phyloP scores from a whole-genome alignment of 2,113 vertebrate genomes.

The Scomber colias region DNA sequence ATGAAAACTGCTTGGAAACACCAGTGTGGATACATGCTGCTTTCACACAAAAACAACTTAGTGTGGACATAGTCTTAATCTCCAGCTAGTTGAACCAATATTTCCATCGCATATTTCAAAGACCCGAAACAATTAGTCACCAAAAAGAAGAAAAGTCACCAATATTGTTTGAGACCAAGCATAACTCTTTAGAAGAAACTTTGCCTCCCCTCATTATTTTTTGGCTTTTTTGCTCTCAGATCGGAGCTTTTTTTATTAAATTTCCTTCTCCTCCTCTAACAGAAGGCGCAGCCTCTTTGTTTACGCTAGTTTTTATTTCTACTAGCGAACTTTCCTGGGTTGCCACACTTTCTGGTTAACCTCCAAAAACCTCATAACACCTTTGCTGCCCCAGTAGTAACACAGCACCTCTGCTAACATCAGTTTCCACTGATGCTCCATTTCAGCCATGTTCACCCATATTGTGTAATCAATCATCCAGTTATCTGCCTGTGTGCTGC shows the following conservation, averaged over 20 bases:
- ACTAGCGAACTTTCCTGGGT: not conserved
- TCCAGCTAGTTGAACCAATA: not conserved
- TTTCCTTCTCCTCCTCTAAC: not conserved
- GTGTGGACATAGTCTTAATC: not conserved
- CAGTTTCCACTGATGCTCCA: not conserved
- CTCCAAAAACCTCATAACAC: not conserved
- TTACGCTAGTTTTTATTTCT: not conserved
- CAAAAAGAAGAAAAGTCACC: too few species aligned
- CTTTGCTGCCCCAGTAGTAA: constrained; percentile 15
- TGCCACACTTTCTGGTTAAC: not conserved
- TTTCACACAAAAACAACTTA: not conserved
- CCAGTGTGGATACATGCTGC: not conserved
- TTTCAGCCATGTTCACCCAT: constrained; percentile 11
- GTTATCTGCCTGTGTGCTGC: constrained; percentile 34
- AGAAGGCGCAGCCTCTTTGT: not conserved
- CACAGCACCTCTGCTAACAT: constrained; percentile 20
- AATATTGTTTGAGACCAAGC: not conserved
- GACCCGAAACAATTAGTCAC: not conserved
- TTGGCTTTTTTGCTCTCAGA: not conserved
- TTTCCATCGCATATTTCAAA: not conserved
- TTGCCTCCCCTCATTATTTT: not conserved
- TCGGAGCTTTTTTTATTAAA: not conserved
- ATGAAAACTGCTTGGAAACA: not conserved
- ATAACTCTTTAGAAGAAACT: not conserved
- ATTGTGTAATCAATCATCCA: constrained; percentile 25